Conservation (phyloP, 2,797 vertebrate genomes). For the Siniperca scherzeri region DNA sequence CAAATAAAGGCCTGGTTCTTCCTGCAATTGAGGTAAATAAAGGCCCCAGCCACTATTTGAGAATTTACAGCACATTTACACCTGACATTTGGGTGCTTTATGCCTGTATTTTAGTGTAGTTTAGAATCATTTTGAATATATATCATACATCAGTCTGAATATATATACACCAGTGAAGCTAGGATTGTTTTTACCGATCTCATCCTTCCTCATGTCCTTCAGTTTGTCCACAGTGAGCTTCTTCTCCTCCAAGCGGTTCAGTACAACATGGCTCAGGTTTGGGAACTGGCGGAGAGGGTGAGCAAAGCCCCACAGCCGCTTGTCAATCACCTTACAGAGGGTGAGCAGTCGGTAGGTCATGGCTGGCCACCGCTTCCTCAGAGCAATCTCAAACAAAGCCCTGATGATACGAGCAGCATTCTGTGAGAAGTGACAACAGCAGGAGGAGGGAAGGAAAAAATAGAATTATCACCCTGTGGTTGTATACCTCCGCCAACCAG, state of each 20-base stretch:
- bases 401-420: conserved; percentile 97
- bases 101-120: neutral
- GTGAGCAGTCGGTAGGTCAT: conserved; percentile 97
- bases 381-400: conserved; percentile 96
- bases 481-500: too few species aligned
- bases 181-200: conserved; percentile 91
- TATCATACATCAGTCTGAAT: neutral
- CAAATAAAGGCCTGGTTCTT: neutral
- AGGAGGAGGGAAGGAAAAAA: neutral
- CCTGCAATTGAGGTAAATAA: neutral
- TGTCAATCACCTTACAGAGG: conserved; percentile 97
- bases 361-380: conserved; percentile 96
- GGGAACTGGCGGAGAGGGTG: conserved; percentile 96
- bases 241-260: conserved; percentile 93
- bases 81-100: neutral
- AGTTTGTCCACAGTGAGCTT: conserved; percentile 95
- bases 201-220: conserved; percentile 98
- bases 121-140: neutral
- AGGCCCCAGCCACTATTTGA: neutral
- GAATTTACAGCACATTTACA: neutral
- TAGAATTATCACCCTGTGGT: too few species aligned
- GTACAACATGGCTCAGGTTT: conserved; percentile 87
- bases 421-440: conserved; percentile 74
- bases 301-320: conserved; percentile 94
- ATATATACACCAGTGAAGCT: neutral